Evolutionary conservation across 2,113 vertebrate species (phyloP), one percentile per base, ranked within the genome.

Genomic region (Urocynchramus pylzowi): DNA sequence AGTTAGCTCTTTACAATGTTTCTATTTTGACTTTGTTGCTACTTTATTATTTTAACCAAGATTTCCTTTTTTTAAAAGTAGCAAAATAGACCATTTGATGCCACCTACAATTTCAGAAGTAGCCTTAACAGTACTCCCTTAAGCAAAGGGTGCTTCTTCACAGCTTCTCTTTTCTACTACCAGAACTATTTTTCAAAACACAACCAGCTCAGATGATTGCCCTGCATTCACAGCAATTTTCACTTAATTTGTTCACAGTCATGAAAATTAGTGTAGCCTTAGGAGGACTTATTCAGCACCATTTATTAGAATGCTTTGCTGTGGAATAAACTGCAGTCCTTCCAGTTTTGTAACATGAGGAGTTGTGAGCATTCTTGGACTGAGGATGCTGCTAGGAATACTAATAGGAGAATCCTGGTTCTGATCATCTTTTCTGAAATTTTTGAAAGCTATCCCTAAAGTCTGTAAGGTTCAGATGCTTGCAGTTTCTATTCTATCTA

Each of bases 121-220:
- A 81, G 33, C 52, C 69, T 89, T 89, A 80, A 79, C 44, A 84
- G 33, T 52, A n/a, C 13, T 94, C 17, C 37, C 18, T 73, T 89
- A 87, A 82, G 81, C 21, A 75, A 89, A 30, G 23, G 41, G 44
- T 33, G 19, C 31, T 69, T 79, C 54, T 76, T 93, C 76, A 71
- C 54, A 90, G 87, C 60, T 96, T 94, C 49, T 82, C 39, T 68
- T 85, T 92, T 87, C 78, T 86, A 71, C 47, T 44, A 77, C 59
- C 39, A 39, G 74, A 93, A 76, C 39, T 79, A 50, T 97, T 96
- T 96, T 97, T 87, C 90, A 86, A 89, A 94, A 80, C 44, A 67
- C 67, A 89, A 31, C 61, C 28, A 92, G 59, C 53, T 92, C 77
- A 69, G 64, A 79, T 89, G 83, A 90, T 92, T 92, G 57, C 57